Conservation (phyloP, 1,140 invertebrate species). For the Bathynomus jamesi region DNA sequence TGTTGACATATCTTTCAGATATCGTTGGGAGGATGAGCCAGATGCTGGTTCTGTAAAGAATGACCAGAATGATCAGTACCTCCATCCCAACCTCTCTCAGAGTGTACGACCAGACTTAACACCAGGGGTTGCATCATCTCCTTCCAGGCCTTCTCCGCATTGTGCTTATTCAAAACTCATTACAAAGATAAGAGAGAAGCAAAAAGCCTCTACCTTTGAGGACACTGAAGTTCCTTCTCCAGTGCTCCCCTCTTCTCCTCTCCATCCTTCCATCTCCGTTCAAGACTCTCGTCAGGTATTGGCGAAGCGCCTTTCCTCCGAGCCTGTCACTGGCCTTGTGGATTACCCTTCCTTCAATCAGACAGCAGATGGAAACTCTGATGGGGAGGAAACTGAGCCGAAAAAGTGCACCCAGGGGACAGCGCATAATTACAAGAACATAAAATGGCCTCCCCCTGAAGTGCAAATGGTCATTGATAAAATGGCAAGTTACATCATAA, state of each 20-base stretch:
- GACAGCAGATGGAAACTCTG: slow-evolving; percentile 22
- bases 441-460: slow-evolving; percentile 60
- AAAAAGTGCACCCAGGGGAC: slow-evolving; percentile 1
- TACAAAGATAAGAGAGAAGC: slow-evolving; percentile 68
- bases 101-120: slow-evolving; percentile 31
- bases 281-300: slow-evolving; percentile 34
- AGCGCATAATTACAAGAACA: slow-evolving; percentile 21
- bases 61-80: slow-evolving; percentile 56
- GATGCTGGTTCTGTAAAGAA: slow-evolving; percentile 44
- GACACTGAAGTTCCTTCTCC: neutral
- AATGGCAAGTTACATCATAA: slow-evolving; percentile 89
- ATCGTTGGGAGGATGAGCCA: slow-evolving; percentile 39
- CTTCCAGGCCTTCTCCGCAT: slow-evolving; percentile 67
- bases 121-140: slow-evolving; percentile 24
- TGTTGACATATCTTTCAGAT: neutral
- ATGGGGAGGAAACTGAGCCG: slow-evolving; percentile 12
- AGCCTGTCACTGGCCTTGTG: slow-evolving; percentile 20
- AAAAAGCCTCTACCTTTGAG: slow-evolving; percentile 22
- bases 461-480: slow-evolving; percentile 84
- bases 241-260: slow-evolving; percentile 4
- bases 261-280: neutral
- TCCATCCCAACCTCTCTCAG: slow-evolving; percentile 64
- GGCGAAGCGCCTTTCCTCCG: neutral
- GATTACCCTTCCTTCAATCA: slow-evolving; percentile 35
- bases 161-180: slow-evolving; percentile 77